phyloP scores from a whole-genome alignment of 2,113 vertebrate species.

The Mystacornis crossleyi region DNA sequence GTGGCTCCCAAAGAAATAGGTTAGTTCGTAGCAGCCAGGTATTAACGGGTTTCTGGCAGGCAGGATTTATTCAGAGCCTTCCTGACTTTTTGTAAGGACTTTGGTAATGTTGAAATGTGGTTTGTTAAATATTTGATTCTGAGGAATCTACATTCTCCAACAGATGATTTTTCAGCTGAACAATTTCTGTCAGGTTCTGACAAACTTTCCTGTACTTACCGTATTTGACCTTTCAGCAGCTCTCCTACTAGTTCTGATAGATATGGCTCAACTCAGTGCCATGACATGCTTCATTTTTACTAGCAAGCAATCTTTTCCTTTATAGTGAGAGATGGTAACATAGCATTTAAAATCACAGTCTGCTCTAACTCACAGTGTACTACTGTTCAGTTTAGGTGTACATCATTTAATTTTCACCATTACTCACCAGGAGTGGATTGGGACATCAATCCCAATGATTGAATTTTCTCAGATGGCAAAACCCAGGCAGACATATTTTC shows the following conservation, averaged over 20 bases:
- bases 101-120: background rate
- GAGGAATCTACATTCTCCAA: background rate
- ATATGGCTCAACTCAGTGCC: background rate
- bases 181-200: background rate
- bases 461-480: background rate
- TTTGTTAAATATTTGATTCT: background rate
- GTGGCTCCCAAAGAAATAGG: background rate
- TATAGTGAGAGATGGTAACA: background rate
- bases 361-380: background rate
- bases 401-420: background rate
- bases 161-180: background rate
- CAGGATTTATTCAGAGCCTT: background rate
- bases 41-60: background rate
- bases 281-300: background rate
- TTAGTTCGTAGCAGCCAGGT: background rate
- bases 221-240: background rate
- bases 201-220: background rate
- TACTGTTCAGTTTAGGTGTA: background rate
- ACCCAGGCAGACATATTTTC: background rate
- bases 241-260: background rate
- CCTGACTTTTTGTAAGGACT: background rate
- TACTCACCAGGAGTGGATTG: background rate
- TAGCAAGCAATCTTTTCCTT: background rate
- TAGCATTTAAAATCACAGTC: background rate
- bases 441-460: background rate